Conservation (phyloP, 2,797 vertebrate species). For the Mus spretus region DNA sequence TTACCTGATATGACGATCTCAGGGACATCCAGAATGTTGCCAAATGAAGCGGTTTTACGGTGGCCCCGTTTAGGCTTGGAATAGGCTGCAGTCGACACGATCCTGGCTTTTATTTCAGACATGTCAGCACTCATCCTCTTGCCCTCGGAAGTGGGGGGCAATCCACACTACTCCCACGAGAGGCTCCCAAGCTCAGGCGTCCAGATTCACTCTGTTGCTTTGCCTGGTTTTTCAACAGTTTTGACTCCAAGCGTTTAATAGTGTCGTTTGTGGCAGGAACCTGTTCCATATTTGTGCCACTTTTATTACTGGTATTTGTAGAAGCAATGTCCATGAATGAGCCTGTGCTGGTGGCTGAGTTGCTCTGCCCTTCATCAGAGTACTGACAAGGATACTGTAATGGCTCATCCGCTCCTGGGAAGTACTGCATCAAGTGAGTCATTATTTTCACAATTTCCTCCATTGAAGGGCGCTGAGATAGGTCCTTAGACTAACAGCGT, state of each 20-base stretch:
- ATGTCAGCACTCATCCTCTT: slow-evolving; percentile 98
- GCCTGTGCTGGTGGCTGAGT: too few relatives aligned
- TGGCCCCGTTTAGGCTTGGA: slow-evolving; percentile 98
- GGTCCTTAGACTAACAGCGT: slow-evolving; percentile 99
- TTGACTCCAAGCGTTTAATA: slow-evolving; percentile 96
- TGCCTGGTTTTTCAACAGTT: slow-evolving; percentile 93
- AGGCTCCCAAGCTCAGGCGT: slow-evolving; percentile 94
- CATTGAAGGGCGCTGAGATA: slow-evolving; percentile 98
- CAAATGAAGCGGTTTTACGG: slow-evolving; percentile 99
- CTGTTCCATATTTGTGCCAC: slow-evolving; percentile 96
- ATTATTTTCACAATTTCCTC: slow-evolving; percentile 99
- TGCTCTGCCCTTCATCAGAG: too few relatives aligned
- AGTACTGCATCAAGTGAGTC: slow-evolving; percentile 98
- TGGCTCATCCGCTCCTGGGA: too few relatives aligned
- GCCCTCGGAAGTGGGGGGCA: slow-evolving; percentile 93
- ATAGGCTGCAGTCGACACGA: slow-evolving; percentile 94
- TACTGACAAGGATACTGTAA: too few relatives aligned
- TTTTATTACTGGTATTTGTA: slow-evolving; percentile 96
- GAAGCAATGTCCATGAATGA: slow-evolving; percentile 95
- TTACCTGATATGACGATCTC: slow-evolving; percentile 99
- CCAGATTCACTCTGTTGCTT: slow-evolving; percentile 94
- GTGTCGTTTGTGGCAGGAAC: slow-evolving; percentile 96
- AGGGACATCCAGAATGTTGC: slow-evolving; percentile 99
- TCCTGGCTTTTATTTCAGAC: slow-evolving; percentile 96
- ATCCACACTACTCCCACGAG: slow-evolving; percentile 97